These are phyloP conservation scores for Nothura maculosa DNA, from an alignment of 2,797 vertebrate genomes.

Conservation along the genomic window DNA sequence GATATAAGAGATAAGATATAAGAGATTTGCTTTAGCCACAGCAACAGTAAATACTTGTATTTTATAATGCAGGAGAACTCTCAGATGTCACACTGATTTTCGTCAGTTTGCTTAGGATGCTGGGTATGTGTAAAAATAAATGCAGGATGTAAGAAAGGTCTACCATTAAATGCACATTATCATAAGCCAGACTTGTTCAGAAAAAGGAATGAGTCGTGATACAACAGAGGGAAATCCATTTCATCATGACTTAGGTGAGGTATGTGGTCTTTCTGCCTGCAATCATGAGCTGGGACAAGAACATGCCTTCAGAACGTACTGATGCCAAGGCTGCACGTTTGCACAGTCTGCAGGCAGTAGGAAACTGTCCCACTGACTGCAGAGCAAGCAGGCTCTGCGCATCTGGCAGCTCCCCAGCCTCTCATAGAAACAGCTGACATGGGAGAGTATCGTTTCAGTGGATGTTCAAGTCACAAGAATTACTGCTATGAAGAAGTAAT, in stretches of 20 bases:
- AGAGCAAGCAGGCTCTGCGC: too few species aligned
- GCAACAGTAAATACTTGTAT: background rate
- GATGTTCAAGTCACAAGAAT: background rate
- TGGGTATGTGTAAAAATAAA: background rate
- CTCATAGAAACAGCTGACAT: accelerated
- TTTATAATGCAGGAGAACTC: background rate
- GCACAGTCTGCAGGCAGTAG: background rate
- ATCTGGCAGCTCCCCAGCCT: accelerated
- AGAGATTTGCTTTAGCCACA: background rate
- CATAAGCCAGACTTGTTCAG: background rate
- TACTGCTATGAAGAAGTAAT: background rate
- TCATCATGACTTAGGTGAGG: background rate
- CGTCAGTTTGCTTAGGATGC: background rate
- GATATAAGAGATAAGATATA: too few species aligned
- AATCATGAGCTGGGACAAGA: background rate
- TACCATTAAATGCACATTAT: background rate
- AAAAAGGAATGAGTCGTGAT: background rate
- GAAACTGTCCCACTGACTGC: accelerated
- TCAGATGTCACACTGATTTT: background rate
- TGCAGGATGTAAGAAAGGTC: background rate
- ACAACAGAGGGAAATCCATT: background rate
- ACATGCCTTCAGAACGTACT: background rate
- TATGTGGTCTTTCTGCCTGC: background rate
- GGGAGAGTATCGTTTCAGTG: accelerated
- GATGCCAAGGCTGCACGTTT: background rate